Conservation (phyloP, 2,888 invertebrate genomes). For the Nematopogon swammerdamellus region DNA sequence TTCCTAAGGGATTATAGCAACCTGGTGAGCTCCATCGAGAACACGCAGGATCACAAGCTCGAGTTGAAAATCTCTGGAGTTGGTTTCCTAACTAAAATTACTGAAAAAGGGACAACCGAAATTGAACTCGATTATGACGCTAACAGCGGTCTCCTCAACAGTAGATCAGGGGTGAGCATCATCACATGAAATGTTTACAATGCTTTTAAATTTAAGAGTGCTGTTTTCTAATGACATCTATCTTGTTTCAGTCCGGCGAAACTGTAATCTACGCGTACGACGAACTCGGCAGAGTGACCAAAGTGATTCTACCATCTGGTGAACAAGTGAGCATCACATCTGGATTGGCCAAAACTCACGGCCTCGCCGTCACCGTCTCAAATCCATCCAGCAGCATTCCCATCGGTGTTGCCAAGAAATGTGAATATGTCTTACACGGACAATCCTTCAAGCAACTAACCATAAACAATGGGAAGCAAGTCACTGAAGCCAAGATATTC, state of each 20-base stretch:
- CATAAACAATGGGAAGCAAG: conserved; percentile 67
- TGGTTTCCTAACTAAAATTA: conserved; percentile 83
- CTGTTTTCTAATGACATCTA: conserved; percentile 1
- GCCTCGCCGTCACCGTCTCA: conserved; percentile 70
- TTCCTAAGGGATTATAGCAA: conserved; percentile 90
- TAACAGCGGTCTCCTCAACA: conserved; percentile 81
- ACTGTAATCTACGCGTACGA: conserved; percentile 92
- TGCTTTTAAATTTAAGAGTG: no score
- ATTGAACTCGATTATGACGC: conserved; percentile 90
- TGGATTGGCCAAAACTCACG: conserved; percentile 72
- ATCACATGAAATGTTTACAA: conserved; percentile 5
- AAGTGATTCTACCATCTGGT: conserved; percentile 87
- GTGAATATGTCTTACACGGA: conserved; percentile 61
- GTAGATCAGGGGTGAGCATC: conserved; percentile 71
- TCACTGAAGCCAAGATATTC: conserved; percentile 72
- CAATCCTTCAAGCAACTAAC: conserved; percentile 65
- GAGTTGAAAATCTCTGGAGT: conserved; percentile 91
- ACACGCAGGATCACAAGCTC: conserved; percentile 90
- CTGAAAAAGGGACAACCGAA: conserved; percentile 85
- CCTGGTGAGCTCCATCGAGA: conserved; percentile 90
- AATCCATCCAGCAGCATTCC: conserved; percentile 49
- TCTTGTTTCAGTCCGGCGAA: conserved; percentile 66
- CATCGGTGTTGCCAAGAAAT: conserved; percentile 53
- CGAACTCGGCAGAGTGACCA: conserved; percentile 80
- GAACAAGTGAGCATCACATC: conserved; percentile 80